Evolutionary conservation across 2,113 vertebrate species (phyloP).

Genomic region (Callospermophilus lateralis): DNA sequence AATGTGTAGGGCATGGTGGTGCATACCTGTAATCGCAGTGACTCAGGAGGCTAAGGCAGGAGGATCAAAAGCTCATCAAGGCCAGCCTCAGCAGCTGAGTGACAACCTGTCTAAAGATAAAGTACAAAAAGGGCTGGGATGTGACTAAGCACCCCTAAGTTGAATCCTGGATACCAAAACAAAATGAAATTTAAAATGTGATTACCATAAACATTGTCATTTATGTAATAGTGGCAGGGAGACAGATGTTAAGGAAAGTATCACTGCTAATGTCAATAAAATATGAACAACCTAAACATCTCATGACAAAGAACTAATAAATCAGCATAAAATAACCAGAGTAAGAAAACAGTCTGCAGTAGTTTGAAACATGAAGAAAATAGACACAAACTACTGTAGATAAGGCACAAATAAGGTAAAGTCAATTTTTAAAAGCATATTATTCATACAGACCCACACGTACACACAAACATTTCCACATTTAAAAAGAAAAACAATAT

Average conservation of each 20-base stretch:
- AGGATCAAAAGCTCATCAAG: too few relatives aligned
- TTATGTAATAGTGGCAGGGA: neutral
- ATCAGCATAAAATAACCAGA: neutral
- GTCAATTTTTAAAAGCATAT: neutral
- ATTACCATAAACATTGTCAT: neutral
- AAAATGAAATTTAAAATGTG: neutral
- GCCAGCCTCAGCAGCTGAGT: too few relatives aligned
- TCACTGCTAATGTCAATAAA: neutral
- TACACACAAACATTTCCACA: neutral
- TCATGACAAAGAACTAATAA: neutral
- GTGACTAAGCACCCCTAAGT: too few relatives aligned
- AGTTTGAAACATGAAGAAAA: neutral
- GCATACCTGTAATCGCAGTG: too few relatives aligned
- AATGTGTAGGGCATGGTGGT: neutral
- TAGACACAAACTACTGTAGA: neutral
- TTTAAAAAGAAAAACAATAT: neutral
- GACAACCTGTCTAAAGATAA: too few relatives aligned
- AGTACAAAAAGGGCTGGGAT: too few relatives aligned
- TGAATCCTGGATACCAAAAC: too few relatives aligned
- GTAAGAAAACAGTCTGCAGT: neutral
- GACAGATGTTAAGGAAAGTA: neutral
- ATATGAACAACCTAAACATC: conserved; percentile 12
- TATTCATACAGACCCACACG: neutral
- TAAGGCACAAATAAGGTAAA: neutral
- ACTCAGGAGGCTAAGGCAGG: too few relatives aligned